Evolutionary conservation across 2,113 vertebrate genomes (phyloP).

Genomic region (Leptobrachium leishanense): DNA sequence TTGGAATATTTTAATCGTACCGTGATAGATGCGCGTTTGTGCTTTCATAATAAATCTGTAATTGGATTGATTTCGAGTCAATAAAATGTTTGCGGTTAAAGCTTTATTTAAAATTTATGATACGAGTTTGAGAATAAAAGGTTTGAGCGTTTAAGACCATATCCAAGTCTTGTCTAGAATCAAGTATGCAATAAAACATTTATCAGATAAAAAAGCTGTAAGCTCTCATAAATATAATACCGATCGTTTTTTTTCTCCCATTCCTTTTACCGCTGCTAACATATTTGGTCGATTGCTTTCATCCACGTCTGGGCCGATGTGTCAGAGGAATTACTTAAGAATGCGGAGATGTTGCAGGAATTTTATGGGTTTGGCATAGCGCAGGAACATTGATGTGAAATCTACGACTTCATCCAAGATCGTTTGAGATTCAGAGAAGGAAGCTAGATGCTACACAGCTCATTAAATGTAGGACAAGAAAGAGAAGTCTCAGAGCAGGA

Average conservation of each 20-base stretch:
- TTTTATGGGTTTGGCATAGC: background rate
- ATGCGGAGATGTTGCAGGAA: slow-evolving; percentile 15
- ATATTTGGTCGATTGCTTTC: slow-evolving; percentile 15
- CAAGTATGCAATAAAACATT: slow-evolving; percentile 36
- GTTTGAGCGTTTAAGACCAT: background rate
- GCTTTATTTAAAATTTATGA: slow-evolving; percentile 11
- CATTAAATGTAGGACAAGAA: too few relatives aligned
- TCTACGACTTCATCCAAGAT: slow-evolving; percentile 14
- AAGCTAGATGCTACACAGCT: background rate
- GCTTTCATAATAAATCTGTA: too few relatives aligned
- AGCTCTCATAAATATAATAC: slow-evolving; percentile 22
- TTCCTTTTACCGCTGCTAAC: slow-evolving; percentile 3
- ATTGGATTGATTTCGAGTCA: slow-evolving; percentile 4
- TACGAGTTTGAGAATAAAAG: slow-evolving; percentile 16
- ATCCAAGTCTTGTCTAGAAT: slow-evolving; percentile 30
- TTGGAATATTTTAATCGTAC: too few relatives aligned
- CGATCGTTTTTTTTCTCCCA: background rate
- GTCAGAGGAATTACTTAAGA: slow-evolving; percentile 22
- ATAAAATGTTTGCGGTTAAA: slow-evolving; percentile 20
- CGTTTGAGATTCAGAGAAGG: too few relatives aligned
- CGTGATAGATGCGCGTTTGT: too few relatives aligned
- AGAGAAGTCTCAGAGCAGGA: too few relatives aligned
- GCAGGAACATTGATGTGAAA: slow-evolving; percentile 28
- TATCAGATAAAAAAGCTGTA: slow-evolving; percentile 14
- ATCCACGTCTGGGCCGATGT: slow-evolving; percentile 5